Conservation (phyloP, 2,797 vertebrate species). For the Acanthiza pusilla region DNA sequence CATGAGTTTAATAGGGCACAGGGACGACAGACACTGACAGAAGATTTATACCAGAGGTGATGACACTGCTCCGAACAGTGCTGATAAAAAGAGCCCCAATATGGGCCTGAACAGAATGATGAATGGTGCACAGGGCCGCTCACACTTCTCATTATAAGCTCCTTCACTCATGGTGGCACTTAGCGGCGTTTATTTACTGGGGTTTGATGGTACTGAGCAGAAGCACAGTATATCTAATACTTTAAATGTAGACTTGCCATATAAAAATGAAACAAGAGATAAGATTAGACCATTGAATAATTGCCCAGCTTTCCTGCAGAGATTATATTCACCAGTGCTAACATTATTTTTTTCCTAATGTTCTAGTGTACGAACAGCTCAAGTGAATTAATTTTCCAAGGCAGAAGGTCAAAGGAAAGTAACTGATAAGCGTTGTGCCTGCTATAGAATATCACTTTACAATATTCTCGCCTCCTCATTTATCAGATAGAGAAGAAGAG, state of each 20-base stretch:
- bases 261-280: constrained; percentile 83
- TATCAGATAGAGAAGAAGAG: constrained; percentile 64
- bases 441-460: constrained; percentile 71
- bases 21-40: constrained; percentile 81
- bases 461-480: constrained; percentile 53
- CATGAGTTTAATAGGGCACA: constrained; percentile 86
- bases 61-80: constrained; percentile 90
- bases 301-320: constrained; percentile 75
- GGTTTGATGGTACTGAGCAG: constrained; percentile 71
- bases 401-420: constrained; percentile 79
- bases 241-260: constrained; percentile 76
- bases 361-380: constrained; percentile 66
- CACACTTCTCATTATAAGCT: constrained; percentile 91
- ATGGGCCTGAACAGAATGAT: constrained; percentile 88
- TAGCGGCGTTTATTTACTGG: constrained; percentile 78
- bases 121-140: constrained; percentile 84
- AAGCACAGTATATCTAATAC: constrained; percentile 72
- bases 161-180: constrained; percentile 81
- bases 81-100: constrained; percentile 92
- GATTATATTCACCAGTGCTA: constrained; percentile 77
- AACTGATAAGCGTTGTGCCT: constrained; percentile 76
- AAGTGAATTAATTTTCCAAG: constrained; percentile 80
- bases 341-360: constrained; percentile 75
- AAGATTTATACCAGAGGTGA: constrained; percentile 91
- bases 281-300: constrained; percentile 79